A percentile compares a stretch with the other conserved stretches of the same genome.
phyloP scores from a whole-genome alignment of 2,797 vertebrate species.

The Bryconaethiops microstoma region DNA sequence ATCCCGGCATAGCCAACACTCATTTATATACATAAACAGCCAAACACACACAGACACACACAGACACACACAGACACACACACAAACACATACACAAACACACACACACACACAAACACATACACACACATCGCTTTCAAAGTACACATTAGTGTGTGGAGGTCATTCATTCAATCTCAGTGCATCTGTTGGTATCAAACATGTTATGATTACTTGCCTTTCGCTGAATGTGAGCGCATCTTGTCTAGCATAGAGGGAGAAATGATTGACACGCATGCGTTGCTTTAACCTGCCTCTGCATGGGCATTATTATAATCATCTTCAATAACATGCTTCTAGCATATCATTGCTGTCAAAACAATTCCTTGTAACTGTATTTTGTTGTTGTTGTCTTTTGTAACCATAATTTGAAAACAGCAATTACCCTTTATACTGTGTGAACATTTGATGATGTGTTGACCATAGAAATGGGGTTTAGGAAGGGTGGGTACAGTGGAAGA shows the following conservation, averaged over 20 bases:
- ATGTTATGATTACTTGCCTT: conserved; percentile 10
- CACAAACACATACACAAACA: no score
- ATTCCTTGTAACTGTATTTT: no score
- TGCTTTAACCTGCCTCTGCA: not conserved
- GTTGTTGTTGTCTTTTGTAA: no score
- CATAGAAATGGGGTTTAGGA: no score
- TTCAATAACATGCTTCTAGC: not conserved
- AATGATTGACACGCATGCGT: not conserved
- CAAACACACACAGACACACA: conserved; percentile 17
- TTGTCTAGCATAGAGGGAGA: not conserved
- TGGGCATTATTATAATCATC: not conserved
- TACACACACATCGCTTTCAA: conserved; percentile 5
- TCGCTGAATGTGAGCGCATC: not conserved
- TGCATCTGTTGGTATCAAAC: conserved; percentile 10
- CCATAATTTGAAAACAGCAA: no score
- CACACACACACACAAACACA: no score
- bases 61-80: no score
- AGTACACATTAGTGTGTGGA: conserved; percentile 6
- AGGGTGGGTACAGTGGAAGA: no score
- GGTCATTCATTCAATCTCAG: conserved; percentile 19
- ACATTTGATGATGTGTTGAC: no score
- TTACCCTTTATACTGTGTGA: no score
- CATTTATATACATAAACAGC: conserved; percentile 51
- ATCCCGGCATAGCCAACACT: conserved; percentile 50
- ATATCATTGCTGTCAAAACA: not conserved